Base-by-base conservation (phyloP, 2,113 vertebrate species). In the Carettochelys insculpta region DNA sequence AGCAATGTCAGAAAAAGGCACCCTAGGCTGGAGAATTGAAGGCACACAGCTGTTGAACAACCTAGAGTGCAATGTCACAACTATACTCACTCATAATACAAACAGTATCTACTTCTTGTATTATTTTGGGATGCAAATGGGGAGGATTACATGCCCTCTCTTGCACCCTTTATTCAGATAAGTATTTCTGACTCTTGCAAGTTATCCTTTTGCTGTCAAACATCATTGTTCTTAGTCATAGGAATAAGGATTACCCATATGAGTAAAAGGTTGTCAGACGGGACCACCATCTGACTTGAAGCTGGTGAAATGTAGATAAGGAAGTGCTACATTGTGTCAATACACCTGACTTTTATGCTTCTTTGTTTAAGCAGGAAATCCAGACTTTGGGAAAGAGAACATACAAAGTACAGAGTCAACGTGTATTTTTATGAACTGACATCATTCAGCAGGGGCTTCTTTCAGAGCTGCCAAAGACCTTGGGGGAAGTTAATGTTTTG, bases 401-500 rank as follows among this genome's bases (percentile, higher is more conserved):
- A 96, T 95, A 90, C 86, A 94, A 86, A 96, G 73, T 93, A 86
- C 87, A 68, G 87, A 86, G 92, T 97, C 89, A 95, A 95, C 96
- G 52, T 48, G 87, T 51, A 50, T 88, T 96, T 97, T 97, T 79
- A 86, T 90, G 95, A 97, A 93, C 0, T 19, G 65, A 48, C 93
- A 92, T 96, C 96, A 83, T 75, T 86, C 75, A 92, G 92, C 89
- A 95, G 88, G 76, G 81, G 81, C 71, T 89, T 54, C 82, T 92
- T 96, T 96, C 92, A 95, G 91, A 94, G 94, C 89, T 94, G 93
- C 96, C 90, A 96, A 96, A 96, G 96, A 93, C 92, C 88, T 96
- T 95, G 90, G 82, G n/a, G 95, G 95, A 97, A 98, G 95, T 96
- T 96, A 96, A 95, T 94, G 95, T 95, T 96, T 96, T 95, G 77